phyloP scores from a whole-genome alignment of 2,113 vertebrate species.

The Actenoides hombroni region DNA sequence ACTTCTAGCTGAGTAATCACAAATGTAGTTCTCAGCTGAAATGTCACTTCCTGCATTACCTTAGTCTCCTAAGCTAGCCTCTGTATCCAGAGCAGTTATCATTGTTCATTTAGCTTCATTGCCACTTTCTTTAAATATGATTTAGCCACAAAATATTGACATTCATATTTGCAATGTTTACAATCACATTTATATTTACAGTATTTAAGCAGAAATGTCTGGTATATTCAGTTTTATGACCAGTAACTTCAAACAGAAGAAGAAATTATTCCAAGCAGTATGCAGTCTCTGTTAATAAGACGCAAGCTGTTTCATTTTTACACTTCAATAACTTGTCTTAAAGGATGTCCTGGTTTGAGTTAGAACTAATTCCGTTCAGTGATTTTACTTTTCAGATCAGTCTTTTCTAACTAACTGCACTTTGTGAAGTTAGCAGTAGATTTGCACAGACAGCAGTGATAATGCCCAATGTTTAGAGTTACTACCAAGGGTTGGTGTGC shows the following conservation, averaged over 20 bases:
- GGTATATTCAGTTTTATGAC: background rate
- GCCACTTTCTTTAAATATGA: background rate
- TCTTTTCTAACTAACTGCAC: background rate
- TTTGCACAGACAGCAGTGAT: background rate
- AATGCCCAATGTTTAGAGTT: background rate
- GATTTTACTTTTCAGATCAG: background rate
- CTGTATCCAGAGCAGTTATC: background rate
- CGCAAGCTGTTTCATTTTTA: conserved; percentile 1
- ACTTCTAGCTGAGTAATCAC: background rate
- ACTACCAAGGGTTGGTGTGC: background rate
- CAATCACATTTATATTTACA: background rate
- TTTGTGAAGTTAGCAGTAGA: background rate
- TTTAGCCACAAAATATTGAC: background rate
- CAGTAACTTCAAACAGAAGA: background rate
- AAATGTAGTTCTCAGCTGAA: background rate
- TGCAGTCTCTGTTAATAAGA: background rate
- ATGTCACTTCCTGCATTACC: background rate
- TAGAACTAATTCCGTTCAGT: background rate
- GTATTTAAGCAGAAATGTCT: background rate
- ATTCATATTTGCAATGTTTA: background rate
- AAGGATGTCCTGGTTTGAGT: background rate
- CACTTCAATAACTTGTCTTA: background rate
- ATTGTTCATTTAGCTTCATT: background rate
- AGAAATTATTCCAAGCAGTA: background rate
- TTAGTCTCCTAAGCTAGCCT: background rate